These are phyloP conservation scores for Lagopus leucura DNA, from an alignment of 2,113 vertebrate species.

Conservation along the genomic window DNA sequence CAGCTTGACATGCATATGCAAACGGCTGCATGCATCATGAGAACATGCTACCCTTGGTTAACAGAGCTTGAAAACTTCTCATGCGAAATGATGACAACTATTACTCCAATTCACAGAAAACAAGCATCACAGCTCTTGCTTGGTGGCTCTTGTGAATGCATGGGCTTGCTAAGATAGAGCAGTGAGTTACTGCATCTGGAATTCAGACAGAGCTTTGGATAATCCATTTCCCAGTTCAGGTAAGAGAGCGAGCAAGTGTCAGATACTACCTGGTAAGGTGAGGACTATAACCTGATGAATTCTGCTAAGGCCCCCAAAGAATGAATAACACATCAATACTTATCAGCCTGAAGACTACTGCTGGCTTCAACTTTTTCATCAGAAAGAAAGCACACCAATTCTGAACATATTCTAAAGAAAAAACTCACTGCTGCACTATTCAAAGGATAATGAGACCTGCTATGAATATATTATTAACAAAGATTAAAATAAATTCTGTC, in stretches of 20 bases:
- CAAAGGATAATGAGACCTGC: neutral
- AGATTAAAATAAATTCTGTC: neutral
- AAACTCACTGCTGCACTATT: neutral
- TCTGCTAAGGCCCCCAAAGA: neutral
- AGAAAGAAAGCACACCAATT: neutral
- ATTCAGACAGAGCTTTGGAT: neutral
- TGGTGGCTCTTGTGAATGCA: neutral
- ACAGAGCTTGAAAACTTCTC: neutral
- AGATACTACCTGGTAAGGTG: neutral
- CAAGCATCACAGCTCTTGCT: neutral
- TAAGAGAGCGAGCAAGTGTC: neutral
- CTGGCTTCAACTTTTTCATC: neutral
- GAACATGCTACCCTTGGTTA: neutral
- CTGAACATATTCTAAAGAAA: neutral
- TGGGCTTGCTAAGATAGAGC: neutral
- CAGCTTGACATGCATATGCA: neutral
- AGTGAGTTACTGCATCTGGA: neutral
- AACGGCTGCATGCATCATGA: neutral
- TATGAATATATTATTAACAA: neutral
- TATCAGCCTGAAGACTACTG: neutral
- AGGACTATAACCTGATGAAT: neutral
- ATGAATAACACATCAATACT: neutral
- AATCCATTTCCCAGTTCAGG: neutral
- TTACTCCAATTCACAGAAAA: neutral
- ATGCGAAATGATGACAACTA: neutral